A percentile compares a stretch with the other conserved stretches of the same genome.
Evolutionary conservation across 2,888 invertebrate species (phyloP).

Genomic region (Dione vanillae): DNA sequence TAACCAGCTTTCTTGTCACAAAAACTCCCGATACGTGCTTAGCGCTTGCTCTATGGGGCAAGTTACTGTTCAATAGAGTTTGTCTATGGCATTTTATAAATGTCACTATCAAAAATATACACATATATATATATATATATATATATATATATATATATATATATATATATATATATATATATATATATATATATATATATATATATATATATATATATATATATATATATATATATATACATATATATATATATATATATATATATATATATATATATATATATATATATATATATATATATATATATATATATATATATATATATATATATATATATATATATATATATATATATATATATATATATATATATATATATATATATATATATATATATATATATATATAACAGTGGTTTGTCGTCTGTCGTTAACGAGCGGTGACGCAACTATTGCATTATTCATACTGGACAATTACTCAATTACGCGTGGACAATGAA

Average conservation of each 20-base stretch:
- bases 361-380: too few species aligned
- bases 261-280: too few species aligned
- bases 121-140: too few species aligned
- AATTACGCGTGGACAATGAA: constrained; percentile 33
- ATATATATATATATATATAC: too few species aligned
- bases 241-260: too few species aligned
- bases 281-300: too few species aligned
- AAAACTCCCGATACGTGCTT: constrained; percentile 48
- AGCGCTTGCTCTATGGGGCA: neutral
- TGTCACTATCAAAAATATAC: neutral
- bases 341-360: too few species aligned
- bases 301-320: too few species aligned
- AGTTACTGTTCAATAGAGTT: neutral
- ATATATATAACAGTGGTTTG: neutral
- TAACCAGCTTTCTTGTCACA: constrained; percentile 50
- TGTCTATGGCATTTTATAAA: neutral
- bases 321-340: too few species aligned
- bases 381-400: neutral
- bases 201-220: too few species aligned
- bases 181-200: neutral
- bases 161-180: too few species aligned
- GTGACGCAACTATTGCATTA: constrained; percentile 41
- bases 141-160: too few species aligned
- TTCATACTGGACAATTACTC: constrained; percentile 40
- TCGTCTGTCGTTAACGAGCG: neutral